phyloP scores from a whole-genome alignment of 2,797 vertebrate species.

The Pseudomugil gertrudae region DNA sequence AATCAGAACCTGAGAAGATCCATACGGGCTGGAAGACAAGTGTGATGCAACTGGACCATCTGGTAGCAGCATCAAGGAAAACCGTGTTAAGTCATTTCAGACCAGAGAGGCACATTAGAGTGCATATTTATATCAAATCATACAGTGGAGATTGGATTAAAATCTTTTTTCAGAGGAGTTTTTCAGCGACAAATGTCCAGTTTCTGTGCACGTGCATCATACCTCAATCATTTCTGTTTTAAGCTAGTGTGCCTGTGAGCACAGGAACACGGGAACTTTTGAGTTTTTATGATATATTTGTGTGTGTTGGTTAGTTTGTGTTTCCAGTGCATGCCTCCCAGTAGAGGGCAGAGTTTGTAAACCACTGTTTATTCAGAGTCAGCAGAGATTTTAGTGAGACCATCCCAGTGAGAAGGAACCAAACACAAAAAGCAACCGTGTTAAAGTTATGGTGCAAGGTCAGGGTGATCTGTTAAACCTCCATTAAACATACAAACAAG shows the following conservation, averaged over 20 bases:
- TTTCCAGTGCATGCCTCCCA: constrained; percentile 62
- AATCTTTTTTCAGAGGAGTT: no score
- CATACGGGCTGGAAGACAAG: constrained; percentile 35
- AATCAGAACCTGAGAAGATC: constrained; percentile 50
- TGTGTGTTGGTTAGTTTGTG: constrained; percentile 58
- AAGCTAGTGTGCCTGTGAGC: not conserved
- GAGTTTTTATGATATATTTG: constrained; percentile 32
- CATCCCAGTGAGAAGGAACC: constrained; percentile 16
- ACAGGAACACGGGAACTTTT: constrained; percentile 7
- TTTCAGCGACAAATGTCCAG: constrained; percentile 19
- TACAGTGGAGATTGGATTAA: constrained; percentile 49
- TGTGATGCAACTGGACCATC: constrained; percentile 47
- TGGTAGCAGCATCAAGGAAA: constrained; percentile 24
- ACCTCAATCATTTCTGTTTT: not conserved
- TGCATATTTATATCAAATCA: constrained; percentile 23
- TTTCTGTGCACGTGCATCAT: constrained; percentile 7
- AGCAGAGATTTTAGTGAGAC: constrained; percentile 53
- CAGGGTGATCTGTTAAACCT: constrained; percentile 27
- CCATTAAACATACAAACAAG: constrained; percentile 27
- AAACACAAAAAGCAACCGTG: constrained; percentile 21
- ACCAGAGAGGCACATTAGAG: constrained; percentile 18
- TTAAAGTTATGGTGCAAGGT: constrained; percentile 43
- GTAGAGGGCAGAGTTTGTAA: constrained; percentile 73
- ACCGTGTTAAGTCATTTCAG: constrained; percentile 35
- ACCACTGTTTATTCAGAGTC: constrained; percentile 63